Evolutionary conservation across 1,140 invertebrate species (phyloP), one percentile per base, ranked within the genome.

Genomic region (Achatina immaculata): DNA sequence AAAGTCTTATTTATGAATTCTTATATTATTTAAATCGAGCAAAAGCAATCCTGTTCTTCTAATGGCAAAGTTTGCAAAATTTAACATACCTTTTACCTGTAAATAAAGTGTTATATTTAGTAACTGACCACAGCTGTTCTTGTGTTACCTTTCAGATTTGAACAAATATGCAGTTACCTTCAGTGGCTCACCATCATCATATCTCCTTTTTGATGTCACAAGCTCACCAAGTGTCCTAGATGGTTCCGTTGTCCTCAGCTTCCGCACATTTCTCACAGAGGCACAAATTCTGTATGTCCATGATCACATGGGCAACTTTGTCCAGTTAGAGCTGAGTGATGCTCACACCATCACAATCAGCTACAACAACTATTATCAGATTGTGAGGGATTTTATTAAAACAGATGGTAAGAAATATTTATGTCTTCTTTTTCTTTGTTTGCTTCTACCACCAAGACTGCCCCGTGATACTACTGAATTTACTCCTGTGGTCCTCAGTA

Each of bases 221-320:
- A 95, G 95, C 86, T 92, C 92, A 14, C 92, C 93, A 11, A 93
- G 94, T 78, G 95, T 96, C 90, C 93, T 97, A 62, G 92, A 93
- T 7, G 94, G 96, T 87, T 94, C 95, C 83, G 94, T 98, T 69
- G 91, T 97, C 11, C 93, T 98, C 74, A 98, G 97, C 90, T 92
- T 98, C 66, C 92, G 96, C 82, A 98, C 96, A 0, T 96, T 96
- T 87, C 93, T 93, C 43, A 93, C 95, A 83, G 83, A 86, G 62
- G 95, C 96, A 0, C 88, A 98, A 76, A 94, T 98, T 34, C 92
- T 98, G 0, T 98, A 98, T 86, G 95, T 96, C 7, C 96, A 97
- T 88, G 97, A 98, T 92, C 95, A 97, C 90, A 92, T 97, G 55
- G 97, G 97, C 85, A 98, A 98, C 90, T 98, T 98, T 90, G 94